Base-by-base conservation (phyloP, 2,797 vertebrate genomes). In the Helostoma temminkii region DNA sequence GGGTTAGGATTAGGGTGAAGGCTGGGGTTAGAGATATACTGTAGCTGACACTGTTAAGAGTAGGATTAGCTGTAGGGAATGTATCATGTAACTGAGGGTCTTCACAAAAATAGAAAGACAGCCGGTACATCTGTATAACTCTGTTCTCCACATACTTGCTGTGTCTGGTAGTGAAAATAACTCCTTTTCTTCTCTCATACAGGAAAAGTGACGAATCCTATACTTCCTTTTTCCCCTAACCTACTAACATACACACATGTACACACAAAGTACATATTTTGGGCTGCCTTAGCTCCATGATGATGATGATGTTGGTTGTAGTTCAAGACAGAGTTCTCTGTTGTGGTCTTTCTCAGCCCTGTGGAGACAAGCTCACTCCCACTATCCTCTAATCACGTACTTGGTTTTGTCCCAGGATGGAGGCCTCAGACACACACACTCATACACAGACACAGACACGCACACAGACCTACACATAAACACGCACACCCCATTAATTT, bases 301-400 rank as follows among this genome's bases (percentile, higher is more conserved):
- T 52, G 73, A 82, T 60, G 77, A 62, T 70, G 84, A 45, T 67
- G 65, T 66, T 83, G 85, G 78, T 87, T 87, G 87, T 76, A 71
- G 59, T 65, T 68, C 52, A 36, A 67, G 74, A 63, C 74, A 60
- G 61, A 80, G 67, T 43, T 45, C 70, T 88, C 74, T 91, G 82
- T 92, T 92, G 88, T 91, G 86, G 90, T 55, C 80, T 80, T 80
- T 73, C 76, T 80, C 66, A 15, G 59, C 74, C 45, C 77, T 59
- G 74, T 73, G 58, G 60, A 65, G 66, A 49, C 71, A 75, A 76
- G 76, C 79, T 82, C 81, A 67, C 47, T 84, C 73, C 64, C 71
- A 77, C 76, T 78, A 81, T 86, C 85, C 88, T 87, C 46, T 92
- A 93, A 93, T 94, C 87, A 91, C 50, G 60, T 58, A 52, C 66